Base-by-base conservation (phyloP, 2,888 invertebrate genomes). In the Epinotia ramella region DNA sequence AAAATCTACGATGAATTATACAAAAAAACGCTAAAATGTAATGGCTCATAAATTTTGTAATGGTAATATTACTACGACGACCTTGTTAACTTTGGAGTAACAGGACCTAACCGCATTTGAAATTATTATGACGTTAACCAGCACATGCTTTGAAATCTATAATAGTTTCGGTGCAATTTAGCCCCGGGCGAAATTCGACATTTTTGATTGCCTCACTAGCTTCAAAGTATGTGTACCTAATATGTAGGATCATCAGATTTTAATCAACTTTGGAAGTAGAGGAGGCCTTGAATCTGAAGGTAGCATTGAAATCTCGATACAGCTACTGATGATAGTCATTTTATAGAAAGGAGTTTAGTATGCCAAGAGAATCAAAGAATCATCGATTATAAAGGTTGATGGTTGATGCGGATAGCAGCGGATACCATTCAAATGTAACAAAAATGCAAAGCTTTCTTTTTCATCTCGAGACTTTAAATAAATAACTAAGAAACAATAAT, bases 201-300 rank as follows among this genome's bases (percentile, higher is more conserved):
- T 63, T 72, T 71, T 72, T 56, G 60, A 49, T 66, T 67, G 60
- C 66, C 40, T 59, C 53, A 53, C n/a, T 33, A 28, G n/a, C 24
- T 46, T 57, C 13, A 40, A 49, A 28, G 49, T 65, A 3, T 13
- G 46, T 40, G 40, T 40, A 40, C 40, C 40, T 59, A 68, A 59
- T 24, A n/a, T 44, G 73, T 74, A 57, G 56, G 71, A 80, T 77
- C 81, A 85, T 86, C 81, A 82, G 81, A 80, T 78, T 79, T 81
- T 79, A 83, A 83, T 84, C 79, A 85, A 77, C 80, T 78, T 80
- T 60, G 12, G n/a, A n/a, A 66, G 64, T 20, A 63, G 69, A 63
- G 44, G 20, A 66, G 53, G 44, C 71, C 65, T 66, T 71, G 66
- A 62, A 56, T 63, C 28, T 28, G 40, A 44, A 57, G 67, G n/a